Evolutionary conservation across 2,113 vertebrate species (phyloP).

Genomic region (Felis chaus): DNA sequence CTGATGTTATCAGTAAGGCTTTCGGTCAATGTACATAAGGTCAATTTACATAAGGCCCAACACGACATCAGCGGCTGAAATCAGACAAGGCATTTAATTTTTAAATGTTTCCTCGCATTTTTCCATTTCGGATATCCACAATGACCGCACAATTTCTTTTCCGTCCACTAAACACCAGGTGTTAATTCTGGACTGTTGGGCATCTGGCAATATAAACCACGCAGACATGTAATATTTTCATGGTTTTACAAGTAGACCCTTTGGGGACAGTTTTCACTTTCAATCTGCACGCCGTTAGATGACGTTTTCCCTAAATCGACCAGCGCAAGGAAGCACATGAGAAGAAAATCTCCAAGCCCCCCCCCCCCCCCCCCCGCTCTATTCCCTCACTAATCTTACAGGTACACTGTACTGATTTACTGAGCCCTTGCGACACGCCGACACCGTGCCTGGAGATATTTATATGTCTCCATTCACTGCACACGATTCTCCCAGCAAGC

Average conservation of each 20-base stretch:
- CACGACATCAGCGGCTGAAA: slow-evolving; percentile 21
- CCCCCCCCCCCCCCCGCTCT: background rate
- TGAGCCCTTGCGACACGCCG: background rate
- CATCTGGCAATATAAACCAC: slow-evolving; percentile 43
- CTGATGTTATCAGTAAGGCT: background rate
- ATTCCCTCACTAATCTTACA: background rate
- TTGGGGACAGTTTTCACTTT: slow-evolving; percentile 49
- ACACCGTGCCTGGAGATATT: background rate
- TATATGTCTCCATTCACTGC: background rate
- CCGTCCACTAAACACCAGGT: slow-evolving; percentile 52
- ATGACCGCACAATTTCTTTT: slow-evolving; percentile 50
- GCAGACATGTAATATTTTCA: slow-evolving; percentile 57
- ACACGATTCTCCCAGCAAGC: background rate
- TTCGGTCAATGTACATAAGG: background rate
- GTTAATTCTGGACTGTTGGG: slow-evolving; percentile 37
- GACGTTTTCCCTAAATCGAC: slow-evolving; percentile 4
- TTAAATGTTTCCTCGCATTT: slow-evolving; percentile 19
- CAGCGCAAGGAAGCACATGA: background rate
- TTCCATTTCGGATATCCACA: slow-evolving; percentile 25
- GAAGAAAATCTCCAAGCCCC: background rate
- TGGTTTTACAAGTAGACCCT: slow-evolving; percentile 44
- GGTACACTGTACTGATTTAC: too few species aligned
- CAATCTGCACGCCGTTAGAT: slow-evolving; percentile 14
- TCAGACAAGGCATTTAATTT: background rate
- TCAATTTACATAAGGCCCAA: background rate